Evolutionary conservation across 2,113 vertebrate genomes (phyloP).

Genomic region (Cyprinodon variegatus): DNA sequence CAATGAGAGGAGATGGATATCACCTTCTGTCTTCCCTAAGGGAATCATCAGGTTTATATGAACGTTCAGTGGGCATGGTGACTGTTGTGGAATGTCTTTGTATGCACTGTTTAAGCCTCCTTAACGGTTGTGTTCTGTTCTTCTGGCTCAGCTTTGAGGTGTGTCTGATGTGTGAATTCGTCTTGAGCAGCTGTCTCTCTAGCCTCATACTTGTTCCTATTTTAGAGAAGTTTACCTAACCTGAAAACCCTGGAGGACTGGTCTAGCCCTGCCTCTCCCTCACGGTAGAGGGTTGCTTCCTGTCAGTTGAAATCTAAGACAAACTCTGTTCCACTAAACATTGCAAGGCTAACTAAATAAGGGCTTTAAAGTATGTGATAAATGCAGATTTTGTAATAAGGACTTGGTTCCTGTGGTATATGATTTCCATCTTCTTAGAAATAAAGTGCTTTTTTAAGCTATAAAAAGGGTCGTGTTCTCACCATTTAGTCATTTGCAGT

Average conservation of each 20-base stretch:
- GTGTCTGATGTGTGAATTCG: constrained; percentile 38
- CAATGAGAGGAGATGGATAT: not conserved
- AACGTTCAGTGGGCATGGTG: constrained; percentile 1
- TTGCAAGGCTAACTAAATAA: not conserved
- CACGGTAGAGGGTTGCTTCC: constrained; percentile 1
- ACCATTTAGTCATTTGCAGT: constrained; percentile 15
- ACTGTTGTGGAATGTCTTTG: constrained; percentile 26
- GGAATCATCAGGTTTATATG: constrained; percentile 21
- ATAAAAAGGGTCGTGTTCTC: not conserved
- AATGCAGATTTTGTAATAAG: not conserved
- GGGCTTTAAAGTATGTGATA: constrained; percentile 3
- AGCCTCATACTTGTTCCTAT: constrained; percentile 17
- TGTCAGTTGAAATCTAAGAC: not conserved
- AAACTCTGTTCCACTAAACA: not conserved
- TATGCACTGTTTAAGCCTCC: constrained; percentile 35
- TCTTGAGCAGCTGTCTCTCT: constrained; percentile 16
- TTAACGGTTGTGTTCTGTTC: constrained; percentile 16
- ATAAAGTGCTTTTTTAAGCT: constrained; percentile 23
- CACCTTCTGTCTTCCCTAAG: not conserved
- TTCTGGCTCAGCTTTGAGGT: constrained; percentile 30
- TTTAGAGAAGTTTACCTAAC: constrained; percentile 41
- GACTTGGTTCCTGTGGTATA: not conserved
- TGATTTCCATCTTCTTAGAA: not conserved
- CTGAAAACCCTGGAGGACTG: constrained; percentile 59
- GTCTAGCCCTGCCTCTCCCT: constrained; percentile 26